These are phyloP conservation scores for Sinocyclocheilus anshuiensis DNA, from an alignment of 2,113 vertebrate species.

Conservation along the genomic window DNA sequence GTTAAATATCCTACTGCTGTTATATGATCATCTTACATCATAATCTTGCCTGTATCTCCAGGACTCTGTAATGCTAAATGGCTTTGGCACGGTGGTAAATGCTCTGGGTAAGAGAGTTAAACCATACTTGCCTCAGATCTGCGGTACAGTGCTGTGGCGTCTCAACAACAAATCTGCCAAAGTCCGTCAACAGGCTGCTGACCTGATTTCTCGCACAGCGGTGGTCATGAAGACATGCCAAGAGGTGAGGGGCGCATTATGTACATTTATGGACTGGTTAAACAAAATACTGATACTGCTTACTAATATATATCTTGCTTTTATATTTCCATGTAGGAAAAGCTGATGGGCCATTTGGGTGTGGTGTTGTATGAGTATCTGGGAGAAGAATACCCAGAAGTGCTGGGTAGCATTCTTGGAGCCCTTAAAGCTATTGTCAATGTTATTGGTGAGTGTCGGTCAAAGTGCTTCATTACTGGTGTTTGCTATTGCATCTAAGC, in stretches of 20 bases:
- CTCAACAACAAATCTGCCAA: slow-evolving; percentile 99
- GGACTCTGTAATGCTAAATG: slow-evolving; percentile 99
- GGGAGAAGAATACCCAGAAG: slow-evolving; percentile 98
- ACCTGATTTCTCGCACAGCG: slow-evolving; percentile 96
- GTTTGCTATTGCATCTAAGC: neutral
- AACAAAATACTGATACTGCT: neutral
- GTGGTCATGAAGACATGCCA: slow-evolving; percentile 99
- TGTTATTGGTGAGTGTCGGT: slow-evolving; percentile 85
- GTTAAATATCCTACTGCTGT: neutral
- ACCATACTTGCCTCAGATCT: slow-evolving; percentile 97
- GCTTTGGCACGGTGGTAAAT: slow-evolving; percentile 97
- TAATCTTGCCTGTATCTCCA: slow-evolving; percentile 53
- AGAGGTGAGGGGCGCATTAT: slow-evolving; percentile 77
- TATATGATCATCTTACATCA: neutral
- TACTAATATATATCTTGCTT: neutral
- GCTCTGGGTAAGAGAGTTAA: slow-evolving; percentile 97
- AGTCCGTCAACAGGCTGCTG: slow-evolving; percentile 96
- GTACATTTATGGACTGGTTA: neutral
- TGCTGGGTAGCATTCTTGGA: slow-evolving; percentile 96
- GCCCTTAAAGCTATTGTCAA: slow-evolving; percentile 98
- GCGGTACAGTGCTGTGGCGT: slow-evolving; percentile 97
- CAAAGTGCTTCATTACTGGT: neutral
- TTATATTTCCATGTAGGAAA: slow-evolving; percentile 79
- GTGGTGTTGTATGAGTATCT: slow-evolving; percentile 98
- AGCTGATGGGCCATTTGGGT: slow-evolving; percentile 98